Base-by-base conservation (phyloP, 1,140 invertebrate genomes). In the Tyrophagus putrescentiae region DNA sequence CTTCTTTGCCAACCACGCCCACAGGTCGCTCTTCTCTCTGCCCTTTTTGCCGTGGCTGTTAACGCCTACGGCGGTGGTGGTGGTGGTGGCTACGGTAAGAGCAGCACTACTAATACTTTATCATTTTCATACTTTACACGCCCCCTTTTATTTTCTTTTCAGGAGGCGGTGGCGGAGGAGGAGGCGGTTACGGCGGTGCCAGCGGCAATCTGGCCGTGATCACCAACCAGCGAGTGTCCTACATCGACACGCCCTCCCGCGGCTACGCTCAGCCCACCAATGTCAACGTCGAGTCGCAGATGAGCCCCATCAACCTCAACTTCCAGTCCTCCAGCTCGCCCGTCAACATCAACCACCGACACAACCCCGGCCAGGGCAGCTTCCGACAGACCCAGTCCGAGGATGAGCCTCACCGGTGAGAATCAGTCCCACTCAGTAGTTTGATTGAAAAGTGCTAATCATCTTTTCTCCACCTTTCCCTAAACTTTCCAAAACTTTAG, bases 271-370 rank as follows among this genome's bases (percentile, higher is more conserved):
- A n/a, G n/a, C n/a, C n/a, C n/a, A n/a, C n/a, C n/a, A n/a, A n/a
- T 57, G 52, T 56, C n/a, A 44, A 45, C 28, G 52, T 56, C 53
- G 21, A 27, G 29, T 27, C 53, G 6, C 6, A n/a, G 5, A 21
- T 21, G n/a, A 11, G 6, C 13, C 29, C 53, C 53, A 25, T 56
- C 5, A 32, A 41, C 21, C 29, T 56, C 29, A 57, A 45, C 53
- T 56, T 56, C 53, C 53, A 56, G 28, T 56, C 53, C 5, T 23
- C 29, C 21, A 41, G 27, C 11, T 7, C 5, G 6, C 29, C 29
- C 11, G 29, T 56, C 13, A 44, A 11, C n/a, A 44, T 56, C n/a
- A 7, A 27, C 18, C 53, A 56, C 29, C 44, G 31, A n/a, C 44
- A 48, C 44, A 48, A 27, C n/a, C 44, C 44, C 7, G 44, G 44